Conservation (phyloP, 2,113 vertebrate species). For the Ranitomeya imitator region DNA sequence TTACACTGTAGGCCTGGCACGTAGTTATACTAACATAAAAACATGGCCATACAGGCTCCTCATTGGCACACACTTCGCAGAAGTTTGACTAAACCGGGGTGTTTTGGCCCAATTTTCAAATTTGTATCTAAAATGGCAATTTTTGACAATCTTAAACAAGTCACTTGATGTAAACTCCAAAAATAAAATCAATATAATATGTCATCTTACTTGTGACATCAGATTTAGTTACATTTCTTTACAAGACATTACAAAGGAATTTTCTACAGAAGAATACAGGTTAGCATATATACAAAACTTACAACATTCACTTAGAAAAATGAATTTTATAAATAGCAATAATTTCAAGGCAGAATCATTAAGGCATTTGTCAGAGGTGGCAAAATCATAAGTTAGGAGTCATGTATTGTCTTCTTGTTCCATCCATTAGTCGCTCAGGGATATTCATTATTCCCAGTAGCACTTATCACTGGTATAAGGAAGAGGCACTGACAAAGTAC, state of each 20-base stretch:
- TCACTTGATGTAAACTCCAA: slow-evolving; percentile 24
- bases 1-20: not conserved
- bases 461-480: not conserved
- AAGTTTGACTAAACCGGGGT: not conserved
- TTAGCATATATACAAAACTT: slow-evolving; percentile 77
- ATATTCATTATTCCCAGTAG: not conserved
- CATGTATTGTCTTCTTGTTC: not conserved
- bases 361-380: slow-evolving; percentile 73
- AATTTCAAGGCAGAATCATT: slow-evolving; percentile 68
- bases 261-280: slow-evolving; percentile 69
- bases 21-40: not conserved
- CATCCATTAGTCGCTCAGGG: not conserved
- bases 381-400: slow-evolving; percentile 6
- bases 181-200: slow-evolving; percentile 34
- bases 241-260: slow-evolving; percentile 58
- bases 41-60: not conserved
- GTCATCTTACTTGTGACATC: not conserved
- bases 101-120: not conserved
- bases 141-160: not conserved
- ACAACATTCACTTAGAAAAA: slow-evolving; percentile 70
- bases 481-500: not conserved
- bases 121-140: not conserved
- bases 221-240: slow-evolving; percentile 31
- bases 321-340: slow-evolving; percentile 82
- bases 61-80: slow-evolving; percentile 5